Evolutionary conservation across 2,888 invertebrate genomes (phyloP).

Genomic region (Ferdinandea cuprea): DNA sequence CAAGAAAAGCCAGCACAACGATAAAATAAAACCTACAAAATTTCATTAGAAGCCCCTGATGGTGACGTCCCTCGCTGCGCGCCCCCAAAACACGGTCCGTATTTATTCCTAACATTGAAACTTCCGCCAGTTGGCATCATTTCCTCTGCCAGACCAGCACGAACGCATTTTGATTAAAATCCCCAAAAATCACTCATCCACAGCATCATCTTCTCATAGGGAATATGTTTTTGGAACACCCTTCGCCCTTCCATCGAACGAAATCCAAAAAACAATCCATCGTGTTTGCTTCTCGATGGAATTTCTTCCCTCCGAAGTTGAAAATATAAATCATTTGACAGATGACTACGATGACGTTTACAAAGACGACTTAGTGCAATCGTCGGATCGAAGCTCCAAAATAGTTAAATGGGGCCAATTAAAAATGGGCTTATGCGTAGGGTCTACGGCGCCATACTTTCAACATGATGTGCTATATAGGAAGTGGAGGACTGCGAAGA

Average conservation of each 20-base stretch:
- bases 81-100: background rate
- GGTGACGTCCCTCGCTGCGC: background rate
- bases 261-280: background rate
- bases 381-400: conserved; percentile 27
- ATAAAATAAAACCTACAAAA: conserved; percentile 19
- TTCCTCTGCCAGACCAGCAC: conserved; percentile 42
- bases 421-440: conserved; percentile 14
- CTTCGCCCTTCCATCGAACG: background rate
- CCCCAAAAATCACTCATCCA: conserved; percentile 61
- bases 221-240: background rate
- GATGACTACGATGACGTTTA: conserved; percentile 69
- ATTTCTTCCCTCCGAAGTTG: background rate
- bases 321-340: conserved; percentile 64
- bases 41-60: conserved; percentile 23
- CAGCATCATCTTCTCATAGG: conserved; percentile 31
- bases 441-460: conserved; percentile 35
- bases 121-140: conserved; percentile 69
- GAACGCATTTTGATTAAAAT: conserved; percentile 61
- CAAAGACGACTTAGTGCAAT: conserved; percentile 49
- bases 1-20: conserved; percentile 27
- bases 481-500: background rate
- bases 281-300: background rate
- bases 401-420: conserved; percentile 46
- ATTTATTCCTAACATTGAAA: conserved; percentile 38
- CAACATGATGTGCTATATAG: conserved; percentile 8